phyloP scores from a whole-genome alignment of 2,113 vertebrate species.

The Chionomys nivalis region DNA sequence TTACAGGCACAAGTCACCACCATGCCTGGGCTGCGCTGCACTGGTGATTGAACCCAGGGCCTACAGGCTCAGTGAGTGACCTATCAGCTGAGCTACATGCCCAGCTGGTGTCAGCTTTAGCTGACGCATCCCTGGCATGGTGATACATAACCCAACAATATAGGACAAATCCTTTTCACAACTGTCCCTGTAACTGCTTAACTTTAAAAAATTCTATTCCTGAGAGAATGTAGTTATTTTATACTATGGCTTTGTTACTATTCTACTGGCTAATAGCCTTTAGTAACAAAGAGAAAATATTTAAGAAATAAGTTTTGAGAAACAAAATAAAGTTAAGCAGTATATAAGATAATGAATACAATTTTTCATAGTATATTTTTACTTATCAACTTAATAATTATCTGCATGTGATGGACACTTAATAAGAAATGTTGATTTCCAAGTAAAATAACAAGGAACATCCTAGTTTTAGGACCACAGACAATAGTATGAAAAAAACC shows the following conservation, averaged over 20 bases:
- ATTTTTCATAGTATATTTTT: constrained; percentile 42
- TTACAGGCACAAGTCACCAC: not conserved
- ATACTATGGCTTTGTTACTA: not conserved
- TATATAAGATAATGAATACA: not conserved
- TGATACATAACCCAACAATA: constrained; percentile 36
- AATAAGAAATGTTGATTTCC: not conserved
- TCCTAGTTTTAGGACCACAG: constrained; percentile 25
- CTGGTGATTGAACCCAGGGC: not conserved
- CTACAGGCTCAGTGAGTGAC: not conserved
- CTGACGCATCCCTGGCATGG: not conserved
- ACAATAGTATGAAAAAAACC: constrained; percentile 40
- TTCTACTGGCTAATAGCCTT: constrained; percentile 12
- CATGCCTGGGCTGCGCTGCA: no score
- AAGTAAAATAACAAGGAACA: constrained; percentile 17
- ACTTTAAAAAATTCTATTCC: not conserved
- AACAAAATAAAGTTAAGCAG: constrained; percentile 28
- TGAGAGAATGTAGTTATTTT: not conserved
- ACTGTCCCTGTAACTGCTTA: not conserved
- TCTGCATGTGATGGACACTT: not conserved
- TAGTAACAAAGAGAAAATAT: constrained; percentile 57
- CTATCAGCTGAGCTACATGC: not conserved
- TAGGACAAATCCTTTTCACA: not conserved
- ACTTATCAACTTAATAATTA: constrained; percentile 36
- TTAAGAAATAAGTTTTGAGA: not conserved
- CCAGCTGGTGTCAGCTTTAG: not conserved